These are phyloP conservation scores for Crossocerus cetratus DNA, from an alignment of 2,888 invertebrate species.

Conservation along the genomic window DNA sequence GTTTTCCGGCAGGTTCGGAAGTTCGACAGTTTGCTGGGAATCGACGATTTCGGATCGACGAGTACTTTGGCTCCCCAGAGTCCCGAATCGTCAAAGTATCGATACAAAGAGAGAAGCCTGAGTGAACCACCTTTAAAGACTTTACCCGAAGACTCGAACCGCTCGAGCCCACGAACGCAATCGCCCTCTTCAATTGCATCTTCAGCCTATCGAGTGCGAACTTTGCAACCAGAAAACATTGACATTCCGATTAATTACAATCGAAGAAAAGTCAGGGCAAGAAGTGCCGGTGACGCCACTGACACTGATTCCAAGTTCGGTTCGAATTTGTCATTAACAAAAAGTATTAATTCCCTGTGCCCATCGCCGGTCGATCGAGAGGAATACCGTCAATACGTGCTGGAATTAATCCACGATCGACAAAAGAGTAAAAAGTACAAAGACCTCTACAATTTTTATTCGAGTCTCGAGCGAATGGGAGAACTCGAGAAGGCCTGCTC, in stretches of 20 bases:
- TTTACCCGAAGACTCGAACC: constrained; percentile 54
- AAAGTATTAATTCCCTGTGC: constrained; percentile 78
- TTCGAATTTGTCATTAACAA: constrained; percentile 69
- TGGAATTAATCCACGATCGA: constrained; percentile 82
- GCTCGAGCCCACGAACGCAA: constrained; percentile 72
- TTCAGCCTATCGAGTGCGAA: constrained; percentile 83
- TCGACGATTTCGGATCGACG: constrained; percentile 73
- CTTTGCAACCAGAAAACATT: constrained; percentile 67
- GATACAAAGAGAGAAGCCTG: constrained; percentile 79
- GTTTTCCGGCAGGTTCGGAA: constrained; percentile 69
- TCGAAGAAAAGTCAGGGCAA: constrained; percentile 79
- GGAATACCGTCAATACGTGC: constrained; percentile 84
- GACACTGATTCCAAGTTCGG: constrained; percentile 55
- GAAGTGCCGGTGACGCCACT: constrained; percentile 83
- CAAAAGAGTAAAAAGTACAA: constrained; percentile 88
- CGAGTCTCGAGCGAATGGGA: constrained; percentile 89
- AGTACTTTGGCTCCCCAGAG: constrained; percentile 68
- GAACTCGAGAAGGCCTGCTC: constrained; percentile 89
- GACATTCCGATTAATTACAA: constrained; percentile 61
- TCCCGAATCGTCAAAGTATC: constrained; percentile 72
- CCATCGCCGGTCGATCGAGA: constrained; percentile 78
- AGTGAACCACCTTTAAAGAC: constrained; percentile 83
- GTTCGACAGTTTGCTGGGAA: constrained; percentile 70
- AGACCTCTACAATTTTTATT: constrained; percentile 91
- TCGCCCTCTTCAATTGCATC: constrained; percentile 82